Base-by-base conservation (phyloP, 2,797 vertebrate species). In the Tamandua tetradactyla region DNA sequence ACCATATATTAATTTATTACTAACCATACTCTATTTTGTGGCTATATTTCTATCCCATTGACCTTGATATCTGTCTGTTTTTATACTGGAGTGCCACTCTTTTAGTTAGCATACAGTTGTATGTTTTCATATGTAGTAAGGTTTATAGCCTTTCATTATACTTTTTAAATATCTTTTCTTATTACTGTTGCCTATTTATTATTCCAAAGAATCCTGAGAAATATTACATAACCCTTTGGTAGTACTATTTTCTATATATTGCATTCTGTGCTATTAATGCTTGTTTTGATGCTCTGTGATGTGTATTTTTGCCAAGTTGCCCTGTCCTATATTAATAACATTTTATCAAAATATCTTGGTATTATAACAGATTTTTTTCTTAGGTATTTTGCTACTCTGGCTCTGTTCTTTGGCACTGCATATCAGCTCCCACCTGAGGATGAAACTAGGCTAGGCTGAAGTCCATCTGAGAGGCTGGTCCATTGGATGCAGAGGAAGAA, bases 61-160 rank as follows among this genome's bases (percentile, higher is more conserved):
- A 80, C n/a, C 22, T 76, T 40, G 52, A 18, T 20, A 55, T 57
- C 3, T 80, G 0, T 74, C 59, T 93, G 30, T 14, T 94, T 85
- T 93, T 66, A 74, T 1, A 75, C 0, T 8, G 75, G 23, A 94
- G 92, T 23, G 42, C n/a, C 74, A 62, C 37, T 87, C 8, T 81
- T 93, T 95, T 85, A 87, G 75, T 59, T 84, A 84, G n/a, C 35
- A 55, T 84, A 84, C n/a, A 79, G 71, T 72, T 71, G 68, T 22
- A 30, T 83, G 37, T 88, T 94, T 91, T 94, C 9, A 62, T 44
- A 49, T 89, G 12, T 55, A 85, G 37, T 44, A 85, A 71, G 17
- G 17, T 15, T 78, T 22, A 55, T n/a, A 64, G 0, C 7, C 22
- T 37, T 22, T 44, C 57, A 57, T 59, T 78, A 79, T 1, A 37